These are phyloP conservation scores for Caenorhabditis afra DNA, from an alignment of 2,888 invertebrate species.

Conservation along the genomic window DNA sequence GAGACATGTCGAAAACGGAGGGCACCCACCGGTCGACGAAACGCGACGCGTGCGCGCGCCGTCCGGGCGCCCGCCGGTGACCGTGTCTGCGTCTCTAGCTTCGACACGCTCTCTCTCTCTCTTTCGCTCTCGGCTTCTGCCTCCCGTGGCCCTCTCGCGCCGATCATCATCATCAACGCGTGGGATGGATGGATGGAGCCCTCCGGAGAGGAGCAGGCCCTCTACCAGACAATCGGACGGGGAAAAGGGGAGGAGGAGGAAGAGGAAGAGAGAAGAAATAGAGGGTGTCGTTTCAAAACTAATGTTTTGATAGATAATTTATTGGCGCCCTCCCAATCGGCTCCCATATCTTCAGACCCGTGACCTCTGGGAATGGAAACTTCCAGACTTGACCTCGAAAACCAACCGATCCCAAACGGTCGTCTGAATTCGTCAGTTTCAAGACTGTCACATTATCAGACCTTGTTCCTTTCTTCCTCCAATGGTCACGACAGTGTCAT, in stretches of 20 bases:
- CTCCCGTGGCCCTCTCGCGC: background rate
- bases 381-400: background rate
- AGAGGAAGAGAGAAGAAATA: background rate
- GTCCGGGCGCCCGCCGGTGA: conserved; percentile 18
- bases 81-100: conserved; percentile 28
- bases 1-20: conserved; percentile 52
- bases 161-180: conserved; percentile 49
- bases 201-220: background rate
- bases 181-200: conserved; percentile 26
- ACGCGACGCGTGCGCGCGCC: conserved; percentile 32
- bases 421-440: too few species aligned
- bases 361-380: background rate
- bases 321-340: background rate
- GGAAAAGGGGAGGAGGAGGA: background rate
- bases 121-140: background rate
- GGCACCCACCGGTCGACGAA: conserved; percentile 25
- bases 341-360: background rate
- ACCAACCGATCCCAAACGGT: too few species aligned
- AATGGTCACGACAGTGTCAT: too few species aligned
- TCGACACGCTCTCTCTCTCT: conserved; percentile 2
- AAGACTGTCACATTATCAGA: too few species aligned
- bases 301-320: conserved; percentile 53
- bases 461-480: too few species aligned
- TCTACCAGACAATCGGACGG: conserved; percentile 25
- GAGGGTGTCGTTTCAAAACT: conserved; percentile 45